These are phyloP conservation scores for Ectemnius lituratus DNA, from an alignment of 2,888 invertebrate genomes.

Conservation along the genomic window DNA sequence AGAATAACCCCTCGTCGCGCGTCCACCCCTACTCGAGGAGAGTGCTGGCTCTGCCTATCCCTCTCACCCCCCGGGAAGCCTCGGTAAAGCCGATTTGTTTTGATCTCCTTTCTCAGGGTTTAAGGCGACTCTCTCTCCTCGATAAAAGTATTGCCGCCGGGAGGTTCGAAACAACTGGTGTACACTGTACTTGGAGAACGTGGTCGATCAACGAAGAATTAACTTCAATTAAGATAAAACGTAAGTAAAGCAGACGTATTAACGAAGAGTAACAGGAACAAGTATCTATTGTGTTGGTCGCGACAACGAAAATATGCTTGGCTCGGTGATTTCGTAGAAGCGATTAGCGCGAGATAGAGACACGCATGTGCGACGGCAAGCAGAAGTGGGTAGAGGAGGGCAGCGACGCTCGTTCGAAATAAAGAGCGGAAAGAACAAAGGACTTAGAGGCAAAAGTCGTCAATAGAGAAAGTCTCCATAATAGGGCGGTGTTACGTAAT, in stretches of 20 bases:
- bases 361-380: too few relatives aligned
- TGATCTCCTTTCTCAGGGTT: constrained; percentile 67
- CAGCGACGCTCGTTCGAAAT: background rate
- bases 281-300: background rate
- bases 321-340: background rate
- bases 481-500: constrained; percentile 15
- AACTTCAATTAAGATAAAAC: constrained; percentile 57
- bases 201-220: constrained; percentile 48
- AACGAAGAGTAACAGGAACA: background rate
- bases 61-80: constrained; percentile 61
- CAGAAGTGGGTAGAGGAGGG: too few relatives aligned
- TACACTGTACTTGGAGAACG: constrained; percentile 30
- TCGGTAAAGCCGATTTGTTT: constrained; percentile 74
- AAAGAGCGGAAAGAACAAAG: constrained; percentile 1
- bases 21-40: constrained; percentile 34
- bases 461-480: constrained; percentile 2
- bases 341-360: background rate
- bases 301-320: background rate
- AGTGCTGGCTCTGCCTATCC: constrained; percentile 18
- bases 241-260: too few relatives aligned
- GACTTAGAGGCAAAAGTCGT: background rate
- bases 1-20: constrained; percentile 68
- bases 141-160: constrained; percentile 40
- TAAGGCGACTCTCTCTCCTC: constrained; percentile 55
- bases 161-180: constrained; percentile 22